These are phyloP conservation scores for Ips typographus DNA, from an alignment of 1,140 invertebrate genomes.

Conservation along the genomic window DNA sequence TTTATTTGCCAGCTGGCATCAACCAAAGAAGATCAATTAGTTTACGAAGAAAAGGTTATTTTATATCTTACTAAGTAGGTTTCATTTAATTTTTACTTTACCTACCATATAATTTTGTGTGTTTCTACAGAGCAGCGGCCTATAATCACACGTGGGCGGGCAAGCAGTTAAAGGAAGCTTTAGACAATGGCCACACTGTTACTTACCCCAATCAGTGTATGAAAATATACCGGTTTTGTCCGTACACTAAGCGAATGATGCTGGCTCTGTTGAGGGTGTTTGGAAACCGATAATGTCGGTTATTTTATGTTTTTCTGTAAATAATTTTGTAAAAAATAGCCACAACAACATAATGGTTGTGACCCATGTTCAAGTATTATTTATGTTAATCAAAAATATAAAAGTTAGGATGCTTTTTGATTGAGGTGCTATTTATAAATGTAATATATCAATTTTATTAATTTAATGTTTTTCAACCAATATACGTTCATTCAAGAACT, in stretches of 20 bases:
- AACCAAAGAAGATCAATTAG: slow-evolving; percentile 34
- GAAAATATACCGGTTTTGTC: slow-evolving; percentile 46
- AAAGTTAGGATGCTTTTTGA: background rate
- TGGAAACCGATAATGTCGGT: slow-evolving; percentile 23
- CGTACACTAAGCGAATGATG: slow-evolving; percentile 44
- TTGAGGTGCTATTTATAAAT: slow-evolving; percentile 4
- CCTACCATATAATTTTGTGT: background rate
- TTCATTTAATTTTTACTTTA: slow-evolving; percentile 1
- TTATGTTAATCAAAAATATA: too few relatives aligned
- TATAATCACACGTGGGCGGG: slow-evolving; percentile 35
- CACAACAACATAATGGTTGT: too few relatives aligned
- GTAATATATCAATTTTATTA: too few relatives aligned
- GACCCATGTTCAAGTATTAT: too few relatives aligned
- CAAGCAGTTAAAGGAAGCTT: slow-evolving; percentile 41
- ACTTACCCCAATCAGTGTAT: slow-evolving; percentile 38
- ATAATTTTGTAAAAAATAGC: background rate
- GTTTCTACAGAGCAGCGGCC: slow-evolving; percentile 21
- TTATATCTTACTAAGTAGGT: slow-evolving; percentile 43
- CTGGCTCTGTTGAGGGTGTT: slow-evolving; percentile 39
- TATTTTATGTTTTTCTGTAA: slow-evolving; percentile 1
- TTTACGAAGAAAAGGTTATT: slow-evolving; percentile 42
- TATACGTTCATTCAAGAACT: too few relatives aligned
- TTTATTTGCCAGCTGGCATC: slow-evolving; percentile 47
- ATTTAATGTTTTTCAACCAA: too few relatives aligned
- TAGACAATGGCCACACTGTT: slow-evolving; percentile 38